Evolutionary conservation across 2,113 vertebrate genomes (phyloP), one percentile per base, ranked within the genome.

Genomic region (Carassius gibelio): DNA sequence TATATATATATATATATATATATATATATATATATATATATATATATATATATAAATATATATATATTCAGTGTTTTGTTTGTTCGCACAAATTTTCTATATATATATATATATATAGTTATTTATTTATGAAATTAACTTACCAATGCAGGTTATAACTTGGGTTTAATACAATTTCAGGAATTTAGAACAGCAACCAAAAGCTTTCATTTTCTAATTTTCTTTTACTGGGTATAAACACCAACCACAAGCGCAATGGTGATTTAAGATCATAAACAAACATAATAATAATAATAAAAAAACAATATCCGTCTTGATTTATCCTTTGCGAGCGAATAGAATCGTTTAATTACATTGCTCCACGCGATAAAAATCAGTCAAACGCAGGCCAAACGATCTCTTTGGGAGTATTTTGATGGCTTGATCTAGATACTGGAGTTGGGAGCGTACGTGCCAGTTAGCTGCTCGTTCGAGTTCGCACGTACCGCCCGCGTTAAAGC

Each of bases 381-480:
- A 71, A 85, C 4, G 13, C 21, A 61, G 74, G 64, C 55, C 68
- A 45, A 75, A 74, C 86, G 75, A 26, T 85, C 90, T 90, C 91
- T 52, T 30, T 30, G 89, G 90, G 90, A 92, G 89, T 61, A 80
- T 94, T 93, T 94, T 92, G 94, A 94, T 94, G 89, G 89, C 87
- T 88, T 87, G 88, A 90, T 93, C 89, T 89, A 89, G 93, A 94
- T 93, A 92, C 89, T 88, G 38, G 89, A 85, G 90, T 87, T 87
- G 84, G 90, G 84, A n/a, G 93, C 89, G 90, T 94, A 93, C 92
- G 93, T 94, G 93, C 93, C 85, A 88, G 90, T 91, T 84, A 86
- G 87, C 90, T 82, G 90, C 88, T 89, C 92, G 91, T 91, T 91
- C 93, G 90, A 92, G 87, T 93, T 91, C 90, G 93, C 94, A 94